Conservation (phyloP, 2,888 invertebrate genomes). For the Acanthoscelides obtectus region DNA sequence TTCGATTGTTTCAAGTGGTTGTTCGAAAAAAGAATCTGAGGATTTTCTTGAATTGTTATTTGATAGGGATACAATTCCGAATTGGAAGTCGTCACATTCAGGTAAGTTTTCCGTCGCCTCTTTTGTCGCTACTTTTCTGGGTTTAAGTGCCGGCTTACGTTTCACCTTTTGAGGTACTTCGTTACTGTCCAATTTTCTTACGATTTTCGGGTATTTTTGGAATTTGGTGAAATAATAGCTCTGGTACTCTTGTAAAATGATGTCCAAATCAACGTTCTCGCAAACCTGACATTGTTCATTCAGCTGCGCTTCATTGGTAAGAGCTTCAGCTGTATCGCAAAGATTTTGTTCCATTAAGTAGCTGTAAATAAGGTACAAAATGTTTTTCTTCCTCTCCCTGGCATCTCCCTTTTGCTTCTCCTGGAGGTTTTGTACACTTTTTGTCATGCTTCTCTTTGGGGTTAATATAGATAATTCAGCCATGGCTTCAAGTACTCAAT, state of each 20-base stretch:
- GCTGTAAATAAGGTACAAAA: slow-evolving; percentile 61
- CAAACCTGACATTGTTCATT: slow-evolving; percentile 69
- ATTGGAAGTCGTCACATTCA: slow-evolving; percentile 33
- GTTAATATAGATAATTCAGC: slow-evolving; percentile 9
- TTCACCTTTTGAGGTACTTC: slow-evolving; percentile 10
- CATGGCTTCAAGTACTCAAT: slow-evolving; percentile 1
- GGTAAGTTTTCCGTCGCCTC: slow-evolving; percentile 19
- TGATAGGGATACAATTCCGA: slow-evolving; percentile 30
- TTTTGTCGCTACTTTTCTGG: slow-evolving; percentile 26
- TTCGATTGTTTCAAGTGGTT: slow-evolving; percentile 9
- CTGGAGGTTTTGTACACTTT: slow-evolving; percentile 21
- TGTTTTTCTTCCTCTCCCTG: slow-evolving; percentile 48
- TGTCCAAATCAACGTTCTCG: slow-evolving; percentile 87
- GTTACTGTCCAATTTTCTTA: slow-evolving; percentile 50
- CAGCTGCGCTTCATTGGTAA: slow-evolving; percentile 70
- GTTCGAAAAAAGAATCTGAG: neutral
- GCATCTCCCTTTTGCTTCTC: slow-evolving; percentile 37
- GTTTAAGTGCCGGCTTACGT: slow-evolving; percentile 16
- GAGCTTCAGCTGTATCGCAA: slow-evolving; percentile 57
- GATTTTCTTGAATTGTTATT: neutral
- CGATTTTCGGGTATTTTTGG: slow-evolving; percentile 80
- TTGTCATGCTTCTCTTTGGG: slow-evolving; percentile 3
- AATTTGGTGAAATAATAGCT: slow-evolving; percentile 82
- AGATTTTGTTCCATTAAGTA: slow-evolving; percentile 66
- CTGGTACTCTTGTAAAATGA: slow-evolving; percentile 83